These are phyloP conservation scores for Mola mola DNA, from an alignment of 2,113 vertebrate species.

Conservation along the genomic window DNA sequence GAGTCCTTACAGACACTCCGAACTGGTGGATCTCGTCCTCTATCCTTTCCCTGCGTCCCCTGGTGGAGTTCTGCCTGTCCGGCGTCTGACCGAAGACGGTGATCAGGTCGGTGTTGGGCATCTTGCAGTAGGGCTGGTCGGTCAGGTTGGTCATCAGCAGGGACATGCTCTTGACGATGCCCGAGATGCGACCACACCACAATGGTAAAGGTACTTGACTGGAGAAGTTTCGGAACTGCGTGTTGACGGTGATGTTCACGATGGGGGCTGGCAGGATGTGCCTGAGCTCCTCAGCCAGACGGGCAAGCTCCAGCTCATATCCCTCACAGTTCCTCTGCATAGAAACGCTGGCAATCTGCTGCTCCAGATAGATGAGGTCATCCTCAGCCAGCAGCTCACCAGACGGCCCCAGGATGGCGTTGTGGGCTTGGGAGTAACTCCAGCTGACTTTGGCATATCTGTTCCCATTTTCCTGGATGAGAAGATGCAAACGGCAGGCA, in stretches of 20 bases:
- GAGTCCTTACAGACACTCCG: conserved; percentile 89
- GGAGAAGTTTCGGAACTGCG: conserved; percentile 81
- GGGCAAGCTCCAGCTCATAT: conserved; percentile 88
- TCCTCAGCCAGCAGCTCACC: conserved; percentile 94
- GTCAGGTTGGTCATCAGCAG: conserved; percentile 86
- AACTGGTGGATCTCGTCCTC: conserved; percentile 89
- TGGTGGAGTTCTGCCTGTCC: conserved; percentile 53
- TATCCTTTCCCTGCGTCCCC: conserved; percentile 76
- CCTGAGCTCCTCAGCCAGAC: conserved; percentile 86
- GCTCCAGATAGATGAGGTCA: conserved; percentile 90
- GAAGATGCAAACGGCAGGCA: conserved; percentile 18
- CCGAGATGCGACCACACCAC: conserved; percentile 89
- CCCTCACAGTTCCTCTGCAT: conserved; percentile 86
- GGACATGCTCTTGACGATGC: conserved; percentile 89
- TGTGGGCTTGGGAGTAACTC: conserved; percentile 89
- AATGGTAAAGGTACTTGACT: conserved; percentile 82
- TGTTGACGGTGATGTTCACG: conserved; percentile 89
- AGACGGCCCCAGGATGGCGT: conserved; percentile 93
- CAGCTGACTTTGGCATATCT: conserved; percentile 83
- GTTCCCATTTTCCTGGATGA: conserved; percentile 78
- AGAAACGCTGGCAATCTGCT: conserved; percentile 88
- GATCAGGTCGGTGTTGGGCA: conserved; percentile 82
- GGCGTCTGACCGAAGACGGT: conserved; percentile 78
- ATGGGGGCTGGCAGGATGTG: conserved; percentile 89
- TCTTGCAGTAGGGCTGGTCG: conserved; percentile 74